Evolutionary conservation across 2,888 invertebrate species (phyloP).

Genomic region (Fragum sueziense): DNA sequence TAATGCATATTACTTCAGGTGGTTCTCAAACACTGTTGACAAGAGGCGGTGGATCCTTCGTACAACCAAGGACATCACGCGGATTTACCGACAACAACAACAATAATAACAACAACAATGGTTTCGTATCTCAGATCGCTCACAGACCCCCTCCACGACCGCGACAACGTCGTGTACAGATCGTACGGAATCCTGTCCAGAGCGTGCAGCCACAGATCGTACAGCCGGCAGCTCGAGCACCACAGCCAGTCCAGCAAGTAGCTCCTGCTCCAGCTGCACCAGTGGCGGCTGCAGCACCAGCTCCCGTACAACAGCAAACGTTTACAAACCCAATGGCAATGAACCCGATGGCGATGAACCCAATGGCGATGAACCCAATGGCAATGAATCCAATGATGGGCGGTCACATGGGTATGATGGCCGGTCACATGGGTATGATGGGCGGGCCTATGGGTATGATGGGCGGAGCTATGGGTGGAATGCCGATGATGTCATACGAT

Average conservation of each 20-base stretch:
- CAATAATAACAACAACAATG: conserved; percentile 12
- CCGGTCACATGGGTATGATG: conserved; percentile 18
- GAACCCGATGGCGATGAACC: neutral
- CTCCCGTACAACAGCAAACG: neutral
- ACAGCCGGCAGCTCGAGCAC: neutral
- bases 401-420: conserved; percentile 21
- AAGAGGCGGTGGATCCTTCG: too few relatives aligned
- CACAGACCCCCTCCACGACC: neutral
- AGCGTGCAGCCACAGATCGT: neutral
- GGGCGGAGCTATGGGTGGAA: conserved; percentile 14
- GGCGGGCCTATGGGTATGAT: conserved; percentile 1
- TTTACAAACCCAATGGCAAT: neutral
- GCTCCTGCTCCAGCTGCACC: neutral
- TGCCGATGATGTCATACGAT: conserved; percentile 44
- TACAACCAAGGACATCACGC: neutral
- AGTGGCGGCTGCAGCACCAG: conserved; percentile 1
- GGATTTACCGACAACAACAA: neutral
- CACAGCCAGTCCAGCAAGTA: conserved; percentile 3
- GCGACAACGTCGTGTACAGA: neutral
- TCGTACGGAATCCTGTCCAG: neutral
- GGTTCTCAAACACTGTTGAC: neutral
- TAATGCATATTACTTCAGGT: neutral
- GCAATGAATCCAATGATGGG: conserved; percentile 23
- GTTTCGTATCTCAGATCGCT: neutral
- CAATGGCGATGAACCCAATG: conserved; percentile 22